phyloP scores from a whole-genome alignment of 1,140 invertebrate species.

The Lasioglossum baleicum region DNA sequence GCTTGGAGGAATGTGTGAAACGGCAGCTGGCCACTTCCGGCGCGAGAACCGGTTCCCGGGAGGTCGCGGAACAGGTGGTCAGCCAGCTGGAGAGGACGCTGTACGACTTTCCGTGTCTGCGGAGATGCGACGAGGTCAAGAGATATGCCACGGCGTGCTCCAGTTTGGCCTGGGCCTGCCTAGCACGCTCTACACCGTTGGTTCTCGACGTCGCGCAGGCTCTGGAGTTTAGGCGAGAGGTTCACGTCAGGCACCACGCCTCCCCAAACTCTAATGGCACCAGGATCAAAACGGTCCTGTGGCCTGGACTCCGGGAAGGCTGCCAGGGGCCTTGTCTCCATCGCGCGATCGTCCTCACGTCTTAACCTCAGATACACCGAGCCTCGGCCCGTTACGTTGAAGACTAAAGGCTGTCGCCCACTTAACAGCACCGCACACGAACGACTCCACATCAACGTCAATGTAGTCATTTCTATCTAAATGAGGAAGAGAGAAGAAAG shows the following conservation, averaged over 20 bases:
- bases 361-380: conserved; percentile 5
- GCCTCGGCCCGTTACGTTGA: too few relatives aligned
- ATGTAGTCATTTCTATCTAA: too few relatives aligned
- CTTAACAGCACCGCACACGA: too few relatives aligned
- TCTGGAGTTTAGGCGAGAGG: conserved; percentile 80
- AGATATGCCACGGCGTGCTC: conserved; percentile 85
- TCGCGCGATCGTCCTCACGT: conserved; percentile 86
- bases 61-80: conserved; percentile 71
- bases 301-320: conserved; percentile 86
- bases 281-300: conserved; percentile 84
- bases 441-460: too few relatives aligned
- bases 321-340: conserved; percentile 84
- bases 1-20: conserved; percentile 70
- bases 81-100: conserved; percentile 80
- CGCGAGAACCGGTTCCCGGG: conserved; percentile 63
- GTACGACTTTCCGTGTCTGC: conserved; percentile 88
- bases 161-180: conserved; percentile 84
- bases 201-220: conserved; percentile 68
- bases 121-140: conserved; percentile 82
- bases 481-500: too few relatives aligned
- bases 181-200: conserved; percentile 78
- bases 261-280: conserved; percentile 81
- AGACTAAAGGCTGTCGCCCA: too few relatives aligned
- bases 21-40: conserved; percentile 70
- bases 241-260: conserved; percentile 84